A percentile compares a stretch with the other conserved stretches of the same genome.
phyloP scores from a whole-genome alignment of 2,113 vertebrate genomes.

The Nibea coibor region DNA sequence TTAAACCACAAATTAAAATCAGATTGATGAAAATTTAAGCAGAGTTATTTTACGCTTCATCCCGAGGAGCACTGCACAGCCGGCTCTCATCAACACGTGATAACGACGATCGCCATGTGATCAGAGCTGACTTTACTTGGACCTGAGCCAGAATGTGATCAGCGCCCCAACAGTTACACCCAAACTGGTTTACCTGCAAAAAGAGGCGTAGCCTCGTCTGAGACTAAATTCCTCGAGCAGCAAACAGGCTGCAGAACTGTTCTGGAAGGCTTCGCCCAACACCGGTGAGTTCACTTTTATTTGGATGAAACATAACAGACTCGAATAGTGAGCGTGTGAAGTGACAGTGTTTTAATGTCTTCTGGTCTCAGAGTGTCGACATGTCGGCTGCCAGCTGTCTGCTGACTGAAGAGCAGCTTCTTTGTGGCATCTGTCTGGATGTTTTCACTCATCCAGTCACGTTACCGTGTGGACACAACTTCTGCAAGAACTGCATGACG shows the following conservation, averaged over 20 bases:
- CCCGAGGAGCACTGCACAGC: no score
- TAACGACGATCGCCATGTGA: no score
- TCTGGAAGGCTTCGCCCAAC: background rate
- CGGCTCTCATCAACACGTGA: no score
- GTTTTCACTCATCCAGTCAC: constrained; percentile 9
- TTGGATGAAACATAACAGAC: background rate
- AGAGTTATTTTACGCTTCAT: no score
- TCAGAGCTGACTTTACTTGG: background rate
- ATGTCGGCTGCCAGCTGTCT: background rate
- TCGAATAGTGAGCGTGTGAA: no score
- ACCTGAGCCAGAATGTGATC: background rate
- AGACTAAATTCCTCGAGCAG: background rate
- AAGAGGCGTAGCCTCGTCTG: background rate
- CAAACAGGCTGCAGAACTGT: background rate
- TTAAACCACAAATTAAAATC: background rate
- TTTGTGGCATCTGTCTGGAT: constrained; percentile 16
- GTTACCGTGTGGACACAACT: constrained; percentile 19
- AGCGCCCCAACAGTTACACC: background rate
- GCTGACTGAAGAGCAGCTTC: background rate
- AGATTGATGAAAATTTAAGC: no score
- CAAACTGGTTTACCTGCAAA: constrained; percentile 14
- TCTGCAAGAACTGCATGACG: background rate
- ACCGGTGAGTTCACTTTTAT: background rate
- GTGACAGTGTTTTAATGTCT: background rate
- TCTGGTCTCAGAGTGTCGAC: background rate